These are phyloP conservation scores for Tichodroma muraria DNA, from an alignment of 2,113 vertebrate species.

Conservation along the genomic window DNA sequence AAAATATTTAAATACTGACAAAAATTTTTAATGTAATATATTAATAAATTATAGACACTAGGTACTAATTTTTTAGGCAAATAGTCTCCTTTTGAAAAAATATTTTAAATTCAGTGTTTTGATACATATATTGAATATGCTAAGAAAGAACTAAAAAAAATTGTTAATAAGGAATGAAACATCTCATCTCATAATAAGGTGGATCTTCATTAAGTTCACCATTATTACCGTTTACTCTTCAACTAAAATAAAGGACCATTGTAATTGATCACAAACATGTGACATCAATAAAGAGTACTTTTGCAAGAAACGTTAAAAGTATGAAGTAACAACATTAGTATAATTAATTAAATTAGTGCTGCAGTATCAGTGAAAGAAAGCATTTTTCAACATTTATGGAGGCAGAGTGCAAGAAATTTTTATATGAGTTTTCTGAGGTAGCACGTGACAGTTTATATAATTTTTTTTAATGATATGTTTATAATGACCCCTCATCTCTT, in stretches of 20 bases:
- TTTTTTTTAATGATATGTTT: neutral
- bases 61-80: neutral
- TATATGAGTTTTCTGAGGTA: neutral
- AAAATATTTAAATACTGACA: neutral
- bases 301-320: neutral
- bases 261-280: neutral
- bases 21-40: neutral
- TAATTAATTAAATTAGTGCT: neutral
- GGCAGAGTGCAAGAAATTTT: neutral
- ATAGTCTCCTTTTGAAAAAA: neutral
- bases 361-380: neutral
- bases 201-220: neutral
- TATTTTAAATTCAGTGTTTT: neutral
- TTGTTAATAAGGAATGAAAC: neutral
- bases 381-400: neutral
- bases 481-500: neutral
- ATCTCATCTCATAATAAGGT: neutral
- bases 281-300: neutral
- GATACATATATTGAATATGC: neutral
- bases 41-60: neutral
- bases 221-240: neutral
- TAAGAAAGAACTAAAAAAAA: neutral
- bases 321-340: neutral
- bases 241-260: neutral
- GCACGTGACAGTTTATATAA: neutral